Conservation (phyloP, 1,140 invertebrate genomes). For the Colletes gigas region DNA sequence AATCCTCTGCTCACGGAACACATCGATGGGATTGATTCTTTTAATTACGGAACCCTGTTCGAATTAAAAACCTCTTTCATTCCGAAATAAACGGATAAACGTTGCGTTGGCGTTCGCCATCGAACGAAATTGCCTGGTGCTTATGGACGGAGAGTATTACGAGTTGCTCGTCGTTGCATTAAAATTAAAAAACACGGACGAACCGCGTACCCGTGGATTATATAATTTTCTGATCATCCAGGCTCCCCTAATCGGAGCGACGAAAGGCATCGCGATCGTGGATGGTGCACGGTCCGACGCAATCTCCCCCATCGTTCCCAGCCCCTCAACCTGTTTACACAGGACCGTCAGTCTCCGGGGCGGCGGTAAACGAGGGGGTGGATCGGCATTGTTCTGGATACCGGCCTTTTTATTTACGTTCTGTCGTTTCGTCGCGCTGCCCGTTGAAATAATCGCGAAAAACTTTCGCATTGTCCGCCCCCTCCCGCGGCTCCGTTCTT, state of each 20-base stretch:
- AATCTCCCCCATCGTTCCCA: not conserved
- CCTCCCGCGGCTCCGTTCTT: constrained; percentile 34
- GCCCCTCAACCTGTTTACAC: constrained; percentile 49
- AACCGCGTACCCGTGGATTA: not conserved
- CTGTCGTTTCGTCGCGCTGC: constrained; percentile 43
- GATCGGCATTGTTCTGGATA: constrained; percentile 42
- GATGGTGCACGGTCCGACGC: not conserved
- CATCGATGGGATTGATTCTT: too few relatives aligned
- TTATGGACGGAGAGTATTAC: not conserved
- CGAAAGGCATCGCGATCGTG: not conserved
- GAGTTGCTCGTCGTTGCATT: not conserved
- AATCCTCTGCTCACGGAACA: too few relatives aligned
- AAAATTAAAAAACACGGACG: not conserved
- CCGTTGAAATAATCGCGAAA: constrained; percentile 51
- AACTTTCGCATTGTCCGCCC: constrained; percentile 49
- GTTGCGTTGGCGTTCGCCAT: not conserved
- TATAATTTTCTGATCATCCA: constrained; percentile 25
- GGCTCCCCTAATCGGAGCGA: constrained; percentile 14
- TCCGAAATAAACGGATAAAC: not conserved
- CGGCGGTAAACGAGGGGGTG: constrained; percentile 13
- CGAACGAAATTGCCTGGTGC: not conserved
- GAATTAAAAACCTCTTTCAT: too few relatives aligned
- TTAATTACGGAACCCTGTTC: too few relatives aligned
- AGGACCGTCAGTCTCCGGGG: constrained; percentile 20
- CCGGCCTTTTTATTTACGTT: constrained; percentile 44